A percentile compares a stretch with the other conserved stretches of the same genome.
These are phyloP conservation scores for Nymphalis polychloros DNA, from an alignment of 2,888 invertebrate genomes.

Conservation along the genomic window DNA sequence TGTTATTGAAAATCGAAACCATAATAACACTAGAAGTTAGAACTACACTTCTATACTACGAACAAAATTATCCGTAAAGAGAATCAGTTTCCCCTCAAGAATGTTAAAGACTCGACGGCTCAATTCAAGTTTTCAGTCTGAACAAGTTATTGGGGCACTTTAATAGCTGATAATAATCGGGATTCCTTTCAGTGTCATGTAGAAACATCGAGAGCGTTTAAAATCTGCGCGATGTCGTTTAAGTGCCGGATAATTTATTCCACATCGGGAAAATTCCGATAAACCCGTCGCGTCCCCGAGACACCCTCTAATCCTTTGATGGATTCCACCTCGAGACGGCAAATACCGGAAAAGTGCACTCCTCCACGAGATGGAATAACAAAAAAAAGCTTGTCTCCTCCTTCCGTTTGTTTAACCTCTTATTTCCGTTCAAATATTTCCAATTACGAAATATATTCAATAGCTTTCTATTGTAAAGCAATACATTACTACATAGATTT, in stretches of 20 bases:
- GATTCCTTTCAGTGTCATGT: constrained; percentile 37
- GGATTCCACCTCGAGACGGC: constrained; percentile 64
- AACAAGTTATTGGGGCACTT: constrained; percentile 35
- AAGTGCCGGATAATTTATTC: constrained; percentile 77
- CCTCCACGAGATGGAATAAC: constrained; percentile 52
- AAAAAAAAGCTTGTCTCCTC: constrained; percentile 51
- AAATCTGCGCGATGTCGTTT: constrained; percentile 60
- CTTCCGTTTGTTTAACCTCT: constrained; percentile 46
- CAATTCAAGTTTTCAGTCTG: constrained; percentile 26
- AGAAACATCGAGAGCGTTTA: constrained; percentile 45
- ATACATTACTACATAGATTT: not conserved
- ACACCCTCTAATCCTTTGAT: constrained; percentile 78
- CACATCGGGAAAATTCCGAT: constrained; percentile 68
- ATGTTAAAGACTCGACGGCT: constrained; percentile 2
- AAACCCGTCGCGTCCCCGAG: constrained; percentile 65
- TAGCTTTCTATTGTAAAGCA: not conserved
- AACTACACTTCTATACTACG: not conserved
- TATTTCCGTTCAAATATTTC: constrained; percentile 35
- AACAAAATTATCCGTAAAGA: not conserved
- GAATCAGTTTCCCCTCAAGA: not conserved
- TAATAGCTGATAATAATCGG: constrained; percentile 37
- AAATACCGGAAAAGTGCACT: constrained; percentile 71
- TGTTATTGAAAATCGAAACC: not conserved
- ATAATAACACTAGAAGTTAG: not conserved
- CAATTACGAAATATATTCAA: not conserved